Base-by-base conservation (phyloP, 2,113 vertebrate genomes). In the Lampris incognitus region DNA sequence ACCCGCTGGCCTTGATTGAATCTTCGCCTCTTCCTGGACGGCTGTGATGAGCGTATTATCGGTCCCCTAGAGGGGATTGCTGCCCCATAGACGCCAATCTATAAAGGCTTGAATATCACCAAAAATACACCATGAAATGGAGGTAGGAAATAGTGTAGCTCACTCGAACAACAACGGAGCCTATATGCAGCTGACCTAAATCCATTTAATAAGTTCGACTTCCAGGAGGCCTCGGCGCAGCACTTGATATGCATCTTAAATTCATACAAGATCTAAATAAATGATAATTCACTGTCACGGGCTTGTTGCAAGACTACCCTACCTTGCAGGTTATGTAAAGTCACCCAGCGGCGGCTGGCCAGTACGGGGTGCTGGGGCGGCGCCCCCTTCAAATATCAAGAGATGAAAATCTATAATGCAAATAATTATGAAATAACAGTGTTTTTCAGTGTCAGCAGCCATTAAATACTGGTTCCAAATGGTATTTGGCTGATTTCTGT, bases 191-290 rank as follows among this genome's bases (percentile, higher is more conserved):
- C 77, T 86, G 72, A 69, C 82, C 66, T 1, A 10, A 64, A 76
- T 82, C 71, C 79, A 77, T 74, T 41, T 72, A 79, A 72, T 58
- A 57, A 36, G 63, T 72, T 79, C 39, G 24, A 55, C 68, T 80
- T 74, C 5, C 3, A 56, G 48, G 24, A 70, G 36, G 67, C 52
- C 63, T 66, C 78, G 71, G 39, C 75, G 72, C 58, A 80, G 70
- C 74, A 64, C 69, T 77, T 88, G 63, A 78, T 79, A 64, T 79
- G 57, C 69, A 81, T 74, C 55, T 72, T 64, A 72, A 61, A 71
- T 64, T 41, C 48, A 69, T 71, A 50, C 39, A 73, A 2, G 3
- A 76, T 56, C 49, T 42, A 40, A 54, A 63, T n/a, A 56, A 51
- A 59, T 46, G 63, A 77, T 79, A 57, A 82, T 77, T 72, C 50